phyloP scores from a whole-genome alignment of 1,140 invertebrate genomes.

The Nephotettix cincticeps region DNA sequence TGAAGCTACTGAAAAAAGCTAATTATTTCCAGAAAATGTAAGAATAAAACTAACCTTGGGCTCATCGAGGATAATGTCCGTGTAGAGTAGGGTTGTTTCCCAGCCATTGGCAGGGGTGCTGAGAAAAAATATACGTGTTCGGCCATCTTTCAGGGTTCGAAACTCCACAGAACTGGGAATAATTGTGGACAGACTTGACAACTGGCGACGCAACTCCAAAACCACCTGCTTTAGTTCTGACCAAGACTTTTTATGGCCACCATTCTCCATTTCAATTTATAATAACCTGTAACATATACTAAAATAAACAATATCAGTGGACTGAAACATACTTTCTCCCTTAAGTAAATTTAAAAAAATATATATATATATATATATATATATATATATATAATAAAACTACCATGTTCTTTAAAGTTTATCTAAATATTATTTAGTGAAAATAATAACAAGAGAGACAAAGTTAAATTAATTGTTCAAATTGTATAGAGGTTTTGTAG shows the following conservation, averaged over 20 bases:
- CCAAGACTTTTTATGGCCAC: slow-evolving; percentile 59
- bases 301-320: too few relatives aligned
- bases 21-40: not conserved
- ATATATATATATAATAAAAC: too few relatives aligned
- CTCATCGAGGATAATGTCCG: slow-evolving; percentile 68
- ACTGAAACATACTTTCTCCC: too few relatives aligned
- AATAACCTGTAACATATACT: too few relatives aligned
- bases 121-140: slow-evolving; percentile 85
- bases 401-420: too few relatives aligned
- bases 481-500: too few relatives aligned
- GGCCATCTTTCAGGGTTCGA: slow-evolving; percentile 69
- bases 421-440: too few relatives aligned
- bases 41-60: slow-evolving; percentile 36
- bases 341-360: too few relatives aligned
- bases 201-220: slow-evolving; percentile 73
- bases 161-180: slow-evolving; percentile 80
- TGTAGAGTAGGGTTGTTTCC: slow-evolving; percentile 85
- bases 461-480: too few relatives aligned
- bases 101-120: slow-evolving; percentile 79
- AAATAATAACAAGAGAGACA: too few relatives aligned
- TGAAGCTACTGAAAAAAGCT: not conserved
- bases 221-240: slow-evolving; percentile 76
- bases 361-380: too few relatives aligned
- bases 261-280: slow-evolving; percentile 38
- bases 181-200: slow-evolving; percentile 69